phyloP scores from a whole-genome alignment of 2,113 vertebrate species.

The Pollimyrus isidori region DNA sequence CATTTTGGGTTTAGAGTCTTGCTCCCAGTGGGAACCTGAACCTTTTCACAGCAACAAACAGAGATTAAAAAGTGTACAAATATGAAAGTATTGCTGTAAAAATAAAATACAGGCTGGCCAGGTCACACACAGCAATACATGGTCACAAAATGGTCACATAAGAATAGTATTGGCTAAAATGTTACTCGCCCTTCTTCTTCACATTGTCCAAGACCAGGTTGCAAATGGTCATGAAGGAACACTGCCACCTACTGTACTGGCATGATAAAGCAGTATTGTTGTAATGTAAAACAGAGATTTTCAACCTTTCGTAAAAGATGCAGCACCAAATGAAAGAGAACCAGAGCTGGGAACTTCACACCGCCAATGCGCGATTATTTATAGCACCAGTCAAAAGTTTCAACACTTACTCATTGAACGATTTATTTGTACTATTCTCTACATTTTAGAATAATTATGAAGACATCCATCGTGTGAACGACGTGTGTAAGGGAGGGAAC shows the following conservation, averaged over 20 bases:
- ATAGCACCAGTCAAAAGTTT: not conserved
- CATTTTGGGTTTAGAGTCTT: not conserved
- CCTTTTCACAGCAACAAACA: not conserved
- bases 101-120: not conserved
- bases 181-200: not conserved
- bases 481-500: no score
- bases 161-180: not conserved
- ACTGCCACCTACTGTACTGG: conserved; percentile 5
- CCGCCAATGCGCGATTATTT: not conserved
- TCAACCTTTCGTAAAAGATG: not conserved
- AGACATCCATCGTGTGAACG: not conserved
- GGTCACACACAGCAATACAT: not conserved
- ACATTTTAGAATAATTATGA: not conserved
- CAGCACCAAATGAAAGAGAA: not conserved
- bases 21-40: not conserved
- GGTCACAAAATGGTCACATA: not conserved
- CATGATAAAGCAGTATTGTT: not conserved
- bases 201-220: not conserved
- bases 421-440: not conserved
- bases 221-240: not conserved
- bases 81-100: not conserved
- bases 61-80: not conserved
- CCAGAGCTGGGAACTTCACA: not conserved
- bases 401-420: not conserved
- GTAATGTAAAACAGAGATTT: not conserved